A percentile compares a stretch with the other conserved stretches of the same genome.
These are phyloP conservation scores for Sinodicranocentrus sp. DNA, from an alignment of 2,888 invertebrate species.

Conservation along the genomic window DNA sequence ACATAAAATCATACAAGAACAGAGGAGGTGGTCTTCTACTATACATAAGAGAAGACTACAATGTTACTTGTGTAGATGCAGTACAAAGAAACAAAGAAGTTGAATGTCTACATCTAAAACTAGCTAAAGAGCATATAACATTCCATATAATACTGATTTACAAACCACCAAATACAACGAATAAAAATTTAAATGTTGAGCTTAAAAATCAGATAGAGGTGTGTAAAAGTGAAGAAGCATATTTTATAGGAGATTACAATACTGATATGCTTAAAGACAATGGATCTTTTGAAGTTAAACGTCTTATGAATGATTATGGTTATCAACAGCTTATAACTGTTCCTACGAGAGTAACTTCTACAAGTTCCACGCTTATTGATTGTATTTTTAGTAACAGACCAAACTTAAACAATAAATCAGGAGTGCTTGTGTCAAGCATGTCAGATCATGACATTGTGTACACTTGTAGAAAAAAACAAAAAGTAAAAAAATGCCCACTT, in stretches of 20 bases:
- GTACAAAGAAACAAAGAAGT: background rate
- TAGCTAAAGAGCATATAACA: background rate
- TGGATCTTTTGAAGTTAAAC: background rate
- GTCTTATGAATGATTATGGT: background rate
- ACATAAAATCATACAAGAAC: background rate
- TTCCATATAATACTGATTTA: slow-evolving; percentile 21
- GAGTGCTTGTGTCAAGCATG: background rate
- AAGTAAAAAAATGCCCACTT: background rate
- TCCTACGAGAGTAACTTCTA: slow-evolving; percentile 1
- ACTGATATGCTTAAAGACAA: background rate
- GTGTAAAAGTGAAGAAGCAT: background rate
- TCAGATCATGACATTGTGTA: slow-evolving; percentile 23
- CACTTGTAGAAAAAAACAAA: slow-evolving; percentile 1
- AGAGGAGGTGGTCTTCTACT: slow-evolving; percentile 19
- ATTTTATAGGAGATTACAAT: background rate
- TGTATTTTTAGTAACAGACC: slow-evolving; percentile 11
- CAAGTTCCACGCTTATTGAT: slow-evolving; percentile 13
- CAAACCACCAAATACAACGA: background rate
- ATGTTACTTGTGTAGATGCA: background rate
- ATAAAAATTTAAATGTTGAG: background rate
- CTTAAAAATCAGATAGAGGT: too few relatives aligned
- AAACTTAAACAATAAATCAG: background rate
- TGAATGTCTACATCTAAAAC: background rate
- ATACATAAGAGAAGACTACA: slow-evolving; percentile 21
- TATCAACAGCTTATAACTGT: background rate